Evolutionary conservation across 2,113 vertebrate species (phyloP).

Genomic region (Macrotis lagotis): DNA sequence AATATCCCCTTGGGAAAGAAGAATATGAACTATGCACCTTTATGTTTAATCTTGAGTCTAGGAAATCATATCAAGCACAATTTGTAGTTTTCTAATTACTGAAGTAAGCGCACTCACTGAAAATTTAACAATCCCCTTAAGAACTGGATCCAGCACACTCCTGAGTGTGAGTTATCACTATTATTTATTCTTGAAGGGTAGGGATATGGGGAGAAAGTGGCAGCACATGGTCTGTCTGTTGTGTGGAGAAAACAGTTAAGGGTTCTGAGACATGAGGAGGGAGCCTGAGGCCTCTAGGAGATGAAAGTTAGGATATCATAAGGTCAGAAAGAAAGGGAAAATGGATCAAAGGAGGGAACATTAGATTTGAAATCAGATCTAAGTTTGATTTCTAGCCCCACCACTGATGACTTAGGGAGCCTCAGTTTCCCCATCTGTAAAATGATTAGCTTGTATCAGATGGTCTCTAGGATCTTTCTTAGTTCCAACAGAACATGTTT

Average conservation of each 20-base stretch:
- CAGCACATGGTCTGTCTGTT: not conserved
- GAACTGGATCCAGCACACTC: not conserved
- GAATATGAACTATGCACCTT: not conserved
- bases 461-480: not conserved
- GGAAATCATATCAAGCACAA: not conserved
- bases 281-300: not conserved
- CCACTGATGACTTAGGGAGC: not conserved
- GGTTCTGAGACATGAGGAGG: not conserved
- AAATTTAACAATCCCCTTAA: not conserved
- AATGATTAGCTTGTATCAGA: not conserved
- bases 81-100: not conserved
- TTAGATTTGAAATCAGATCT: not conserved
- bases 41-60: not conserved
- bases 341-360: not conserved
- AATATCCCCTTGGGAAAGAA: not conserved
- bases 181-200: not conserved
- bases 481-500: not conserved
- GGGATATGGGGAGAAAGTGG: not conserved
- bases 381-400: not conserved
- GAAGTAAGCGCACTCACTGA: not conserved
- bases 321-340: not conserved
- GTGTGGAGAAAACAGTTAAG: not conserved
- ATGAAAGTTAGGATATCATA: not conserved
- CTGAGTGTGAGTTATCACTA: not conserved
- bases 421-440: not conserved